Conservation (phyloP, 2,113 vertebrate genomes). For the Tichodroma muraria region DNA sequence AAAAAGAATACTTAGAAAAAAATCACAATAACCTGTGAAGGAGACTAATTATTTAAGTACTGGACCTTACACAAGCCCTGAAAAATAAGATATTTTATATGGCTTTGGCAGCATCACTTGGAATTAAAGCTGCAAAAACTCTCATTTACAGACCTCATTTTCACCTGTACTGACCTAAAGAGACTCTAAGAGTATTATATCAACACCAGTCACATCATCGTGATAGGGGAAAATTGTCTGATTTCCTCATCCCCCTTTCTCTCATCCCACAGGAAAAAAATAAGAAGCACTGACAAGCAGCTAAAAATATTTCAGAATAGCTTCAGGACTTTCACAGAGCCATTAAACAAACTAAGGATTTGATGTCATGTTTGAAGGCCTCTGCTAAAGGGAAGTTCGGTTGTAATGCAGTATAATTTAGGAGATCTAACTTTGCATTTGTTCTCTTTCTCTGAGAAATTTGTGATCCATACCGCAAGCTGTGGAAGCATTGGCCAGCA, state of each 20-base stretch:
- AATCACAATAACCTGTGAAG: not conserved
- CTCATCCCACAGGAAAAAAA: not conserved
- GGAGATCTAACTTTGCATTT: slow-evolving; percentile 9
- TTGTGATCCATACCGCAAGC: not conserved
- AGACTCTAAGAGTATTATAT: not conserved
- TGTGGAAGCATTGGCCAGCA: slow-evolving; percentile 6
- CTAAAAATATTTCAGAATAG: not conserved
- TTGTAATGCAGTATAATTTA: slow-evolving; percentile 4
- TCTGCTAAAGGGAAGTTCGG: not conserved
- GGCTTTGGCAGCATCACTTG: not conserved
- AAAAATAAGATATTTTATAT: not conserved
- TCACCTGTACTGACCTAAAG: not conserved
- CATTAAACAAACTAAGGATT: slow-evolving; percentile 14
- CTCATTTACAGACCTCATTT: not conserved
- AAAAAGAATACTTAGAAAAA: not conserved
- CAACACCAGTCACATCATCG: rapidly evolving
- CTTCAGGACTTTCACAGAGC: not conserved
- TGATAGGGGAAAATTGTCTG: not conserved
- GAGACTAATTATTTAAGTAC: not conserved
- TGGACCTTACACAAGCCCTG: not conserved
- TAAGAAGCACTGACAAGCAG: not conserved
- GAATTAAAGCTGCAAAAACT: not conserved
- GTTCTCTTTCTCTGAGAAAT: not conserved
- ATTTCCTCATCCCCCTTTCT: not conserved
- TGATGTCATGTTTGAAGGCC: not conserved